Evolutionary conservation across 2,113 vertebrate genomes (phyloP), one percentile per base, ranked within the genome.

Genomic region (Syrmaticus mikado): DNA sequence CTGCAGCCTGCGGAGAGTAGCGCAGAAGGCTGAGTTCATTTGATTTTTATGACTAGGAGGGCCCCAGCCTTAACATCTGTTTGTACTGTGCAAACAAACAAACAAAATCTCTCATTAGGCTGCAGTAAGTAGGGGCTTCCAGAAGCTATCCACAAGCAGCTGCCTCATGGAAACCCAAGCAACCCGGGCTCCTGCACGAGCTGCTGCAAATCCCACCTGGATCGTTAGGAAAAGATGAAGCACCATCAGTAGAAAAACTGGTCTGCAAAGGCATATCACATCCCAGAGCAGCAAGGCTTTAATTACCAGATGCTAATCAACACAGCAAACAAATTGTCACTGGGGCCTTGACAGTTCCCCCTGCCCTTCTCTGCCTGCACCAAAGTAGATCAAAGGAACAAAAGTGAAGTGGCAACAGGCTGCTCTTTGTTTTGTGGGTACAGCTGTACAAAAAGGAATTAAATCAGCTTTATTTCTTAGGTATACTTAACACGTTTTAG

Each of bases 381-480:
- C 34, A 46, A 58, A 38, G 1, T 45, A 14, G 18, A 65, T 61
- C 66, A 79, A 86, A 90, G 50, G 57, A 78, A 64, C 60, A 19
- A 70, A 89, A 79, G 64, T 25, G 71, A 84, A 67, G 25, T 34
- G 21, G 62, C 77, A 71, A 21, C 25, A 13, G 32, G 6, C 50
- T 77, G 64, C 50, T 64, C 72, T 87, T 64, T 20, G 8, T 86
- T 86, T 58, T 70, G 89, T 83, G 46, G 43, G 30, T 60, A 17
- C 52, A 48, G 30, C n/a, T 75, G 18, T 40, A 55, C 30, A 46
- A 74, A 67, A 61, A n/a, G 61, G 41, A 50, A 36, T 75, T 34
- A 89, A 93, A 88, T 57, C 83, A 92, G 84, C 77, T 94, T 86
- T 67, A 67, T 81, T 90, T 88, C 88, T 81, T 81, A 64, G 21